A percentile compares a stretch with the other conserved stretches of the same genome.
Conservation (phyloP, 2,888 invertebrate genomes). For the Kryphioiulus occultus region DNA sequence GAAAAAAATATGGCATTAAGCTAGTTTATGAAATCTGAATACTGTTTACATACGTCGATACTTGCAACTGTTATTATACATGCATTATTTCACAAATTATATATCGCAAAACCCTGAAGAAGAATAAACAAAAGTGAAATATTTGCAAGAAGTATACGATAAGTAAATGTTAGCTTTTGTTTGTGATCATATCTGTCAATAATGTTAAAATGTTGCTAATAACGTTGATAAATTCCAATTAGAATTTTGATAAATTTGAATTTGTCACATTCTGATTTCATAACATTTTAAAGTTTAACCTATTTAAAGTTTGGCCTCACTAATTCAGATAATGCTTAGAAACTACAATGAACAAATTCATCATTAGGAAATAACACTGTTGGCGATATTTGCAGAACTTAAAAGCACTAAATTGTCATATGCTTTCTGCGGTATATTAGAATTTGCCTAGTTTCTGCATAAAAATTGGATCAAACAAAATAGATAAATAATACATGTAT, state of each 20-base stretch:
- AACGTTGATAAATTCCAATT: no score
- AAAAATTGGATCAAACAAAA: background rate
- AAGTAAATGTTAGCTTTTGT: no score
- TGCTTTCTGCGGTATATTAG: background rate
- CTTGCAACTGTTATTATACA: background rate
- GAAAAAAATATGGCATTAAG: background rate
- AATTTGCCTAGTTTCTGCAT: background rate
- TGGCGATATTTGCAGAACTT: background rate
- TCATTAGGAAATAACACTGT: conserved; percentile 21
- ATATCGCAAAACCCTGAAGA: background rate
- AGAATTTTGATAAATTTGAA: no score
- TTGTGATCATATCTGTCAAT: background rate
- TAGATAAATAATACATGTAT: background rate
- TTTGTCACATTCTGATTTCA: background rate
- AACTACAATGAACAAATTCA: background rate
- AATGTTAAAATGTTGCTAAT: background rate
- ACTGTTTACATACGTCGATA: background rate
- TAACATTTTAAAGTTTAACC: background rate
- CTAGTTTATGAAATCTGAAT: background rate
- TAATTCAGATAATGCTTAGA: background rate
- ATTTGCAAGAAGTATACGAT: no score
- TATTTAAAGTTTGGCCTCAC: background rate
- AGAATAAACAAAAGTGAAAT: background rate
- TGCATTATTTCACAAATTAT: background rate
- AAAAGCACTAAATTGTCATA: background rate